Evolutionary conservation across 2,888 invertebrate species (phyloP).

Genomic region (Apotomis betuletana): DNA sequence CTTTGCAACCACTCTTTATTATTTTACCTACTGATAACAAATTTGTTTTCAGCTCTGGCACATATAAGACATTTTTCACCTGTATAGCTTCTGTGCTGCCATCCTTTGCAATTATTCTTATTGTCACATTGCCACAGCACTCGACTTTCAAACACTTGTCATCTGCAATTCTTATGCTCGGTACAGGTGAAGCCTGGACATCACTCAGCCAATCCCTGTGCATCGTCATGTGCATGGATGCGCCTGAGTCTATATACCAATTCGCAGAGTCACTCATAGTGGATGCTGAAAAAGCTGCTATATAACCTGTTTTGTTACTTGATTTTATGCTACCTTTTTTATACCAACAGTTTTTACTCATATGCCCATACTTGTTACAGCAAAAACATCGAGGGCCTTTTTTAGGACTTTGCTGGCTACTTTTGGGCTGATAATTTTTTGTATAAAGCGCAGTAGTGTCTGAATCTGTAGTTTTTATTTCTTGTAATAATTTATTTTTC

Average conservation of each 20-base stretch:
- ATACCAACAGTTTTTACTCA: slow-evolving; percentile 23
- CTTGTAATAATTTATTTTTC: slow-evolving; percentile 19
- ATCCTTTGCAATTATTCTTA: not conserved
- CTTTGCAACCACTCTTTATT: slow-evolving; percentile 33
- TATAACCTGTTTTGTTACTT: slow-evolving; percentile 10
- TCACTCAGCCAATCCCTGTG: slow-evolving; percentile 34
- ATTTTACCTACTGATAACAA: slow-evolving; percentile 44
- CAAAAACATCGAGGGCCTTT: slow-evolving; percentile 29
- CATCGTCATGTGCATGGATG: slow-evolving; percentile 46
- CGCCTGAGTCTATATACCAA: slow-evolving; percentile 54
- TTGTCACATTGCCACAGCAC: slow-evolving; percentile 11
- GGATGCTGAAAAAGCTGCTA: slow-evolving; percentile 24
- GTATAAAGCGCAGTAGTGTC: slow-evolving; percentile 2
- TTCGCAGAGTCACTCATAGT: not conserved
- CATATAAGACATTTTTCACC: slow-evolving; percentile 42
- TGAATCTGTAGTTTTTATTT: slow-evolving; percentile 3
- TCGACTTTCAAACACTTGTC: slow-evolving; percentile 6
- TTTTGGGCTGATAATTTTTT: not conserved
- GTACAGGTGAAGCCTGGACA: slow-evolving; percentile 4
- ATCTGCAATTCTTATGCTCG: slow-evolving; percentile 17
- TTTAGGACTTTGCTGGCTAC: not conserved
- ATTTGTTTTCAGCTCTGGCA: slow-evolving; percentile 42
- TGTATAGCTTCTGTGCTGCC: slow-evolving; percentile 24
- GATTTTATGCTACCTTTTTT: slow-evolving; percentile 10
- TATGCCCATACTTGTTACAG: slow-evolving; percentile 15